Percentiles rank a stretch among this genome's conserved stretches.
Conservation (phyloP, 2,797 vertebrate species). For the Anas bahamensis region DNA sequence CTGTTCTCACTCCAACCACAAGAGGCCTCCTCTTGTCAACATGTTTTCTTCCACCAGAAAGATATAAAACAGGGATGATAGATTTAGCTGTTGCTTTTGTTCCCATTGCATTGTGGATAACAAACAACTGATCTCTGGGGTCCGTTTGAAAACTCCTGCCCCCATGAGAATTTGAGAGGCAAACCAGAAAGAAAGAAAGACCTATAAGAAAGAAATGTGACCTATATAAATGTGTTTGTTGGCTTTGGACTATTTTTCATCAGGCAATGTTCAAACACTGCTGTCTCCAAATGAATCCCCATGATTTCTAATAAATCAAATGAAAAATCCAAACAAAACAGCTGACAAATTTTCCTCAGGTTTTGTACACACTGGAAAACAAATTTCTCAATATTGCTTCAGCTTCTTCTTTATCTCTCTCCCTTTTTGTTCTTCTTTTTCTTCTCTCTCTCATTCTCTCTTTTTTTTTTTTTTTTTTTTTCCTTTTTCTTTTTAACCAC, state of each 20-base stretch:
- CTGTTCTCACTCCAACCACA: neutral
- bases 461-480: too few species aligned
- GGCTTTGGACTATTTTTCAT: neutral
- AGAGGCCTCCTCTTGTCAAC: neutral
- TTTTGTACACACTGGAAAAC: neutral
- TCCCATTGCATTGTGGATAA: neutral
- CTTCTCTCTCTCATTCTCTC: too few species aligned
- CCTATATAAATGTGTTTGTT: neutral
- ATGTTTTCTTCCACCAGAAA: neutral
- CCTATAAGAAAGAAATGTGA: neutral
- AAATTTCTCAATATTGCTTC: neutral
- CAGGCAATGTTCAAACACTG: neutral
- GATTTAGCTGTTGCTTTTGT: neutral
- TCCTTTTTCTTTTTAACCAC: neutral
- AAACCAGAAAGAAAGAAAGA: neutral
- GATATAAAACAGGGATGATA: neutral
- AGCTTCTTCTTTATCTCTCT: neutral
- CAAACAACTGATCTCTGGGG: neutral
- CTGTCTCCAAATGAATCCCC: neutral
- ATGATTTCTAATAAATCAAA: neutral
- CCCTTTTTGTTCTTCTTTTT: neutral
- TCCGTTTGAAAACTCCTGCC: neutral
- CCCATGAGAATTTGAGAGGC: neutral
- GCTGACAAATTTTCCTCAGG: neutral
- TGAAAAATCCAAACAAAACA: neutral